These are phyloP conservation scores for Geothlypis trichas DNA, from an alignment of 2,113 vertebrate species.

Conservation along the genomic window DNA sequence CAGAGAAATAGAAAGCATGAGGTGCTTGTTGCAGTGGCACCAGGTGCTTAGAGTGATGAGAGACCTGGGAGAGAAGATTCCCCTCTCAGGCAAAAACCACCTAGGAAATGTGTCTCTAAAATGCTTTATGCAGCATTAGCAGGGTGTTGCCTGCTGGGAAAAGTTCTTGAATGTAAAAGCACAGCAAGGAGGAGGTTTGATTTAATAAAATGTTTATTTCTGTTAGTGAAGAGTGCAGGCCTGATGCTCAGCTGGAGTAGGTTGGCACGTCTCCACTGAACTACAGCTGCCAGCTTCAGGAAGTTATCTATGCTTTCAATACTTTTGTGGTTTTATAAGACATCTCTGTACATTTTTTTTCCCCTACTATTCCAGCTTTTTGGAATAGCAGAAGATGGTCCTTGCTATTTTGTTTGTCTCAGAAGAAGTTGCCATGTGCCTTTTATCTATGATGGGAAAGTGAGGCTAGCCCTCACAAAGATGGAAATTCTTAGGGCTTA, in stretches of 20 bases:
- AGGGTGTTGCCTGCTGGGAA: neutral
- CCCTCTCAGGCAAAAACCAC: neutral
- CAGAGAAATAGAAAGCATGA: neutral
- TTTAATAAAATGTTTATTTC: constrained; percentile 37
- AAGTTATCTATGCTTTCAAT: neutral
- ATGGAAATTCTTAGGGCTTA: constrained; percentile 42
- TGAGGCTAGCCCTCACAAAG: neutral
- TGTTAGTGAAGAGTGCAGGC: neutral
- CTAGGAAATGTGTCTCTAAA: neutral
- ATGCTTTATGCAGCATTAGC: neutral
- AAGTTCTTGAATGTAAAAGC: neutral
- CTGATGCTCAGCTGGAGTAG: neutral
- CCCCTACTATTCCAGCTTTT: neutral
- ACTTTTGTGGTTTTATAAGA: neutral
- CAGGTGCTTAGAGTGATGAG: neutral
- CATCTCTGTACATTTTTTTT: neutral
- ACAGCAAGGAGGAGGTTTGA: neutral
- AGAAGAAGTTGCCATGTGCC: neutral
- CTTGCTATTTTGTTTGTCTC: neutral
- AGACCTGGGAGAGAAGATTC: neutral
- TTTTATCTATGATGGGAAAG: constrained; percentile 41
- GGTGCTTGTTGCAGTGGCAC: neutral
- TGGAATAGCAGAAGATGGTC: neutral
- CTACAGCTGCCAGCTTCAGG: neutral
- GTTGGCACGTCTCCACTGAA: neutral